Conservation (phyloP, 2,113 vertebrate genomes). For the Zosterops borbonicus region DNA sequence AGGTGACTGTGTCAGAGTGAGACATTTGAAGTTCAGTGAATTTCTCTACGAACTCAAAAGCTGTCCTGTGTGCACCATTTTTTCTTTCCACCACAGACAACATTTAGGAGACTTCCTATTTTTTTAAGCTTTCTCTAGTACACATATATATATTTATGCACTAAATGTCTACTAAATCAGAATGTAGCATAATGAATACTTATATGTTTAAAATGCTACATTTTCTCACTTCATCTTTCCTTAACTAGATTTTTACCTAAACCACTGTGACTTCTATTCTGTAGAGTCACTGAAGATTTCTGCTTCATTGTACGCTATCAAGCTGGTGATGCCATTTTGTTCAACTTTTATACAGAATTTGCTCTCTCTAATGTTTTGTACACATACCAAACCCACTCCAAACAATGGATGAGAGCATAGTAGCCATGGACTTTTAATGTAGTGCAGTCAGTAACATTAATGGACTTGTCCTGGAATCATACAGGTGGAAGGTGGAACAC, state of each 20-base stretch:
- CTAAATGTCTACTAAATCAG: neutral
- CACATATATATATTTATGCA: neutral
- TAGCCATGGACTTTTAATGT: neutral
- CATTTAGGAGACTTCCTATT: neutral
- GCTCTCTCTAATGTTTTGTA: neutral
- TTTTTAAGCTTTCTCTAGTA: neutral
- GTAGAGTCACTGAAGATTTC: neutral
- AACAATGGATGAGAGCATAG: neutral
- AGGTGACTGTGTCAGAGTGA: neutral
- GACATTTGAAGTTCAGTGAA: neutral
- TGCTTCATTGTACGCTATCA: neutral
- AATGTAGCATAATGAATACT: neutral
- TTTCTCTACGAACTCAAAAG: neutral
- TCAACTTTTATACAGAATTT: neutral
- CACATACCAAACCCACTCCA: neutral
- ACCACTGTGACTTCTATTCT: neutral
- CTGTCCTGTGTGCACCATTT: neutral
- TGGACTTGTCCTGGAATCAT: neutral
- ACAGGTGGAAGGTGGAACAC: neutral
- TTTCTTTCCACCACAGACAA: neutral
- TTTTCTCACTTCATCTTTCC: neutral
- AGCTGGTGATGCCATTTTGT: neutral
- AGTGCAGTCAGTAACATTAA: neutral
- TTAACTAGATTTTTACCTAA: neutral
- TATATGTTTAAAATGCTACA: neutral